Percentiles rank a stretch among this genome's conserved stretches.
These are phyloP conservation scores for Tursiops truncatus DNA, from an alignment of 2,113 vertebrate species.

Conservation along the genomic window DNA sequence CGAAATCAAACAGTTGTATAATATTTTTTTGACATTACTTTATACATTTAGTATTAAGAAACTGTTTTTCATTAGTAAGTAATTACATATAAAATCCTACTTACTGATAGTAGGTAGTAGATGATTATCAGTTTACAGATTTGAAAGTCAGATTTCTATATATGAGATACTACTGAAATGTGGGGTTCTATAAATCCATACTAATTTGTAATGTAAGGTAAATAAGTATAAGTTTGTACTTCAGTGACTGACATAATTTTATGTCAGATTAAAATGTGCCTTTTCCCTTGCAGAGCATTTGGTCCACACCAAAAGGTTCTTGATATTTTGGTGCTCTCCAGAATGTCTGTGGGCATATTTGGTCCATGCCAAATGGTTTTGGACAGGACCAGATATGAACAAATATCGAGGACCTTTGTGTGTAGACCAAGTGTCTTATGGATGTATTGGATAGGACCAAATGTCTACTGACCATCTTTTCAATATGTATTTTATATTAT, in stretches of 20 bases:
- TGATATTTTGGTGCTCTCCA: neutral
- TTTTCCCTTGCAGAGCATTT: neutral
- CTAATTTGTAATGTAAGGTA: neutral
- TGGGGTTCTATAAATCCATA: neutral
- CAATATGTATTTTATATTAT: neutral
- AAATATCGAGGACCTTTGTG: neutral
- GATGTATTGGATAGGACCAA: neutral
- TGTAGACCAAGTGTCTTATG: neutral
- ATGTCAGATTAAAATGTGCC: neutral
- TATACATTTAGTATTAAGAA: neutral
- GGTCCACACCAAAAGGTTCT: neutral
- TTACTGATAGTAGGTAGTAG: neutral
- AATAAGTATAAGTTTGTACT: neutral
- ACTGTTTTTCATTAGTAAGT: constrained; percentile 11
- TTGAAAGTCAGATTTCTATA: constrained; percentile 5
- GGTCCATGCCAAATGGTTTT: neutral
- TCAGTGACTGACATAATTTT: constrained; percentile 34
- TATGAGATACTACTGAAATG: neutral
- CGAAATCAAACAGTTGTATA: constrained; percentile 13
- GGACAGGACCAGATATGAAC: neutral
- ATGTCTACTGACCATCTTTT: constrained; percentile 25
- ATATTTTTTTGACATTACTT: constrained; percentile 24
- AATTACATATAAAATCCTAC: constrained; percentile 9
- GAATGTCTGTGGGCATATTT: neutral
- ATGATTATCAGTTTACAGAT: neutral